Percentiles rank a stretch among this genome's conserved stretches.
Conservation (phyloP, 2,113 vertebrate species). For the Alligator mississippiensis region DNA sequence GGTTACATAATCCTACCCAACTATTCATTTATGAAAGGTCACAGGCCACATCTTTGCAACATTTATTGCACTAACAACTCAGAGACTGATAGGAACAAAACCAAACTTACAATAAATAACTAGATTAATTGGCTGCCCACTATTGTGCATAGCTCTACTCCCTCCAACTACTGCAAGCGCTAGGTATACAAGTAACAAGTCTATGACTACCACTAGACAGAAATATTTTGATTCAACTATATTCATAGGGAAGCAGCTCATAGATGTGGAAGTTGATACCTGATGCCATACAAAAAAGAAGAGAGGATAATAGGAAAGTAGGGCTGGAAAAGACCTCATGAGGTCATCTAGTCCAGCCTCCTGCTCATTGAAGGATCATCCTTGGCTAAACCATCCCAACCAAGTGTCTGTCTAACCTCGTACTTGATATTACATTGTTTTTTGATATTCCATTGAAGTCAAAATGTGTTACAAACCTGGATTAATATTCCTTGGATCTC, state of each 20-base stretch:
- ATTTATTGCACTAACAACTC: background rate
- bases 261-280: too few species aligned
- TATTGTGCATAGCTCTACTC: fast-evolving
- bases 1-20: fast-evolving
- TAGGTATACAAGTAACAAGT: fast-evolving
- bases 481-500: fast-evolving
- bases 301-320: too few species aligned
- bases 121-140: background rate
- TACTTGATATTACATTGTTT: too few species aligned
- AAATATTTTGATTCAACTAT: fast-evolving
- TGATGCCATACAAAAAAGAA: too few species aligned
- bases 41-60: fast-evolving
- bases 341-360: too few species aligned
- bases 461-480: fast-evolving
- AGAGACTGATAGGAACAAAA: fast-evolving
- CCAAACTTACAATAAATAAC: too few species aligned
- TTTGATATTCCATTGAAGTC: background rate
- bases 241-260: too few species aligned
- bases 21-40: fast-evolving
- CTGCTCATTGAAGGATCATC: too few species aligned
- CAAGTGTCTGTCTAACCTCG: too few species aligned
- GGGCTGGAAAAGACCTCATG: too few species aligned
- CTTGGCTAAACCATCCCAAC: too few species aligned
- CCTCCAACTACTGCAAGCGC: fast-evolving
- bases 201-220: fast-evolving